phyloP scores from a whole-genome alignment of 2,797 vertebrate genomes.

The Hippopotamyrus pictus region DNA sequence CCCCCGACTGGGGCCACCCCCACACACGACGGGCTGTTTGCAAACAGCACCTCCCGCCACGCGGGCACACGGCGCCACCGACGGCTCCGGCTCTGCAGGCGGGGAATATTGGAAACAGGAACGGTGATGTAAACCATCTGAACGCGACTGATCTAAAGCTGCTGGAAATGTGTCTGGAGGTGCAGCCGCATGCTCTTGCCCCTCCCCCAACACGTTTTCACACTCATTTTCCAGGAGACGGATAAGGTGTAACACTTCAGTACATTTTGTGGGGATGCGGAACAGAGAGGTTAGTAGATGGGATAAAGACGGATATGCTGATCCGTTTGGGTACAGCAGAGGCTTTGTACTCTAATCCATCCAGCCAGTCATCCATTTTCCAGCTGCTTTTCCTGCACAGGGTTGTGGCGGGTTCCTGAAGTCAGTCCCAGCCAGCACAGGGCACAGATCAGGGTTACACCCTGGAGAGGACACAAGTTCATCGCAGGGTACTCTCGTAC shows the following conservation, averaged over 20 bases:
- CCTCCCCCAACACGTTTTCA: background rate
- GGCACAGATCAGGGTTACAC: background rate
- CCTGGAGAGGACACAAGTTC: background rate
- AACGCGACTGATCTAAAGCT: constrained; percentile 16
- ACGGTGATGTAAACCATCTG: constrained; percentile 10
- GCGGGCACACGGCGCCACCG: background rate
- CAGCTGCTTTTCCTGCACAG: background rate
- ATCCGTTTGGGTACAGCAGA: background rate
- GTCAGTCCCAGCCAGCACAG: background rate
- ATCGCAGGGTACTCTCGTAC: background rate
- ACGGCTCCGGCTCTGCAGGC: background rate
- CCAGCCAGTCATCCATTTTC: background rate
- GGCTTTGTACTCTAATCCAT: background rate
- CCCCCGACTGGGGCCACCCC: background rate
- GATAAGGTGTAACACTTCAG: background rate
- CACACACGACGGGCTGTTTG: background rate
- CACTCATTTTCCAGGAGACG: background rate
- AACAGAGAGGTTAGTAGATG: constrained; percentile 1
- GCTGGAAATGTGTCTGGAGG: background rate
- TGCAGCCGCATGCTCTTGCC: background rate
- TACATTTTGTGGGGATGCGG: background rate
- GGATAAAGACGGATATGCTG: background rate
- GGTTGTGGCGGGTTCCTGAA: background rate
- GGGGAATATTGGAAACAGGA: background rate
- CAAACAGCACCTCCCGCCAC: background rate